phyloP scores from a whole-genome alignment of 2,797 vertebrate species.

The Pygocentrus nattereri region DNA sequence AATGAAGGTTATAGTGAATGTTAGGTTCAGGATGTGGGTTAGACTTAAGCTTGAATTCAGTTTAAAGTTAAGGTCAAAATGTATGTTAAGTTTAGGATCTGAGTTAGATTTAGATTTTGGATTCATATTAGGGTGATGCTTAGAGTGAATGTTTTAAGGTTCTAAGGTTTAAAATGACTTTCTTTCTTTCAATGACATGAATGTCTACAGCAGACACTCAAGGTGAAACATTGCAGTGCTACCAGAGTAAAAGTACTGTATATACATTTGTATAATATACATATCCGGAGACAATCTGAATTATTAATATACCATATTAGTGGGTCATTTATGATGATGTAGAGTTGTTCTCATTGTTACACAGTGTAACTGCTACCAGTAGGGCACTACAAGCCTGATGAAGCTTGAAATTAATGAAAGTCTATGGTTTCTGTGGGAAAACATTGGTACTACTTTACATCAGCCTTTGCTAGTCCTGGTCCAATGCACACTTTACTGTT shows the following conservation, averaged over 20 bases:
- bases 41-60: no score
- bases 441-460: not conserved
- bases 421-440: not conserved
- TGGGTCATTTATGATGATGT: not conserved
- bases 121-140: no score
- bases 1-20: no score
- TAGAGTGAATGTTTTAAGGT: no score
- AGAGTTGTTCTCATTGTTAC: not conserved
- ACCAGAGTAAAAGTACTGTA: not conserved
- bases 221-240: not conserved
- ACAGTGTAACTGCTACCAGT: not conserved
- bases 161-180: no score
- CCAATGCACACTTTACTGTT: not conserved
- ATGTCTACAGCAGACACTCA: not conserved
- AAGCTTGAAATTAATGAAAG: constrained; percentile 10
- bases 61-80: no score
- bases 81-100: no score
- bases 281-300: not conserved
- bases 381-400: not conserved
- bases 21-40: no score
- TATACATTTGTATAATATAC: not conserved
- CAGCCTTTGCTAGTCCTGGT: not conserved
- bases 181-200: not conserved
- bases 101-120: no score
- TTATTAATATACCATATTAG: not conserved